Evolutionary conservation across 2,888 invertebrate species (phyloP).

Genomic region (Erebia epiphron): DNA sequence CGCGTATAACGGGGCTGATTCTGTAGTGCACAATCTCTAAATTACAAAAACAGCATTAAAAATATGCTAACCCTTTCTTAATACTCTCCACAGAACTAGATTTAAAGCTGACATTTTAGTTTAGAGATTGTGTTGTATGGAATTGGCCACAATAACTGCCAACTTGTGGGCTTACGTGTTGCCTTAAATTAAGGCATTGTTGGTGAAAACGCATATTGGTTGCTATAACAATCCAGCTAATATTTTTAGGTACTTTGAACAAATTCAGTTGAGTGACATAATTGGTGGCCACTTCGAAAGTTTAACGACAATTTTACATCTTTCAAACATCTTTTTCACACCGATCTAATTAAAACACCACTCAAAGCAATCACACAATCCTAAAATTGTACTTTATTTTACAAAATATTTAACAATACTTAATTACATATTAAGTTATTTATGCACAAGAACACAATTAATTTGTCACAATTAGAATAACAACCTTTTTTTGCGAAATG

Average conservation of each 20-base stretch:
- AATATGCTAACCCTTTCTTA: too few relatives aligned
- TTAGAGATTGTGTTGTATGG: too few relatives aligned
- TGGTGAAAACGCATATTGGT: too few relatives aligned
- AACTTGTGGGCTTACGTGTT: too few relatives aligned
- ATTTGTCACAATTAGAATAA: conserved; percentile 28
- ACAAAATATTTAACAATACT: conserved; percentile 68
- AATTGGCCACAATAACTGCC: too few relatives aligned
- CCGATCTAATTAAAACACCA: conserved; percentile 17
- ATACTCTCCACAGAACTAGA: too few relatives aligned
- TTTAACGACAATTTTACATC: background rate
- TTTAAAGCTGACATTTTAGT: too few relatives aligned
- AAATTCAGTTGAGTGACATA: conserved; percentile 8
- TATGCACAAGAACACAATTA: conserved; percentile 30
- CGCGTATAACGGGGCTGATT: too few relatives aligned
- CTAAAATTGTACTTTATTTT: conserved; percentile 59
- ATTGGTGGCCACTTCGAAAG: background rate
- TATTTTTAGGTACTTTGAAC: conserved; percentile 13
- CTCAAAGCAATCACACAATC: conserved; percentile 58
- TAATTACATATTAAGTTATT: conserved; percentile 43
- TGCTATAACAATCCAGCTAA: background rate
- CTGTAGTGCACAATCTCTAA: too few relatives aligned
- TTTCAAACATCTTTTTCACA: conserved; percentile 10
- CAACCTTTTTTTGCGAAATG: conserved; percentile 26
- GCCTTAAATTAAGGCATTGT: too few relatives aligned
- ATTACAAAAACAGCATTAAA: too few relatives aligned